Percentiles rank a stretch among this genome's conserved stretches.
Evolutionary conservation across 1,140 invertebrate species (phyloP).

Genomic region (Philopotamus ludificatus): DNA sequence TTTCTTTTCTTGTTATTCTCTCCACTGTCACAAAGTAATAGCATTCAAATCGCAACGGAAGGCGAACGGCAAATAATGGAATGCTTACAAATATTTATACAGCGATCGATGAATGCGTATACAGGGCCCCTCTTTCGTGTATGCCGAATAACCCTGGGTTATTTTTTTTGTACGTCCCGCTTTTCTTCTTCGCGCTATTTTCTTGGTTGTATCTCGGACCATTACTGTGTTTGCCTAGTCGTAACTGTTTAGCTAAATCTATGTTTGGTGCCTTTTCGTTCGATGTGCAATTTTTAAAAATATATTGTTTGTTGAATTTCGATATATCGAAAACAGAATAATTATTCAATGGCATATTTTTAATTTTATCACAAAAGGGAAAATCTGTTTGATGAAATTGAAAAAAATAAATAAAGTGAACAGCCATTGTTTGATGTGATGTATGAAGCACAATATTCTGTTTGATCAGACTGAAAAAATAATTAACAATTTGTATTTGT

Average conservation of each 20-base stretch:
- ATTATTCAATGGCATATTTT: too few relatives aligned
- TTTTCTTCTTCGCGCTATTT: conserved; percentile 1
- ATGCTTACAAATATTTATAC: conserved; percentile 31
- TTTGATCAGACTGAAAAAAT: too few relatives aligned
- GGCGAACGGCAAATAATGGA: conserved; percentile 11
- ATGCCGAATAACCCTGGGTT: conserved; percentile 16
- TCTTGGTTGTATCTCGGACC: conserved; percentile 4
- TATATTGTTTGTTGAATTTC: too few relatives aligned
- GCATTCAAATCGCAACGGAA: conserved; percentile 21
- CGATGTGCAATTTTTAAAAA: too few relatives aligned
- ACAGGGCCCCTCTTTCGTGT: neutral
- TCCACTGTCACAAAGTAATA: conserved; percentile 27
- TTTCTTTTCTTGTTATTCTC: too few relatives aligned
- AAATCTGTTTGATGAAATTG: too few relatives aligned
- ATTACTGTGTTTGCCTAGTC: conserved; percentile 26
- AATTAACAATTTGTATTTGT: too few relatives aligned
- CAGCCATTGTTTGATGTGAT: too few relatives aligned
- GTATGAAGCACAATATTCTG: too few relatives aligned
- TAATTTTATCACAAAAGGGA: too few relatives aligned
- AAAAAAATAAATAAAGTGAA: too few relatives aligned
- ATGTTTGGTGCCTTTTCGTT: conserved; percentile 35
- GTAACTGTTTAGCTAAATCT: conserved; percentile 25
- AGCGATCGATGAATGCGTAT: conserved; percentile 24
- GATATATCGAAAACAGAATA: too few relatives aligned
- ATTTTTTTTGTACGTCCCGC: conserved; percentile 1